Evolutionary conservation across 1,140 invertebrate species (phyloP), one percentile per base, ranked within the genome.

Genomic region (Lycorma delicatula): DNA sequence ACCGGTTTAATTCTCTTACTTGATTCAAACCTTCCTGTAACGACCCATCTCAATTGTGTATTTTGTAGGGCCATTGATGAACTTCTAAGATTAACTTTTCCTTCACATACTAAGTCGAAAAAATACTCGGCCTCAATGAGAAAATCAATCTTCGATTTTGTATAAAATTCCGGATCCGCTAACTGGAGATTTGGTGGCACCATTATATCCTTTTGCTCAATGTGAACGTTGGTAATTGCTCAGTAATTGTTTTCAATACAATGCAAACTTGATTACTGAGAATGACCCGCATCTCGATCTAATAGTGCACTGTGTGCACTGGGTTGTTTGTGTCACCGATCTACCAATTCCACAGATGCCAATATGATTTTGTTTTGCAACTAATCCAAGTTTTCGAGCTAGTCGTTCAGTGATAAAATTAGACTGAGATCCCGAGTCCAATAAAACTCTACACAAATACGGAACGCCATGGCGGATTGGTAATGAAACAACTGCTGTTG

Each of bases 91-190:
- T 2, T 44, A 44, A 44, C 23, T 44, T 44, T 44, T 44, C 41
- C 41, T 20, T 44, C 41, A 44, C 41, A 44, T n/a, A n/a, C n/a
- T 5, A 44, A 20, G 13, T 44, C 41, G 23, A 20, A 44, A 9
- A 44, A 44, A 20, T 20, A 9, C 11, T 44, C 41, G 18, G 41
- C 41, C 18, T 22, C 41, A 6, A 65, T 49, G 3, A 65, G 46
- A 44, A 65, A n/a, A 23, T 65, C 64, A 2, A 65, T 58, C 6
- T 28, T 18, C 20, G 36, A 46, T 13, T 57, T 53, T 34, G 52
- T 49, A 44, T 57, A 16, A 31, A 59, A 62, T 31, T 25, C 46
- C 18, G 61, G 54, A 57, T 62, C 61, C 1, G 55, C 54, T 25
- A 60, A 54, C 26, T 29, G 12, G 22, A 62, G 41, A 44, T 54